Conservation (phyloP, 2,797 vertebrate genomes). For the Cynodonichthys magdalenae region DNA sequence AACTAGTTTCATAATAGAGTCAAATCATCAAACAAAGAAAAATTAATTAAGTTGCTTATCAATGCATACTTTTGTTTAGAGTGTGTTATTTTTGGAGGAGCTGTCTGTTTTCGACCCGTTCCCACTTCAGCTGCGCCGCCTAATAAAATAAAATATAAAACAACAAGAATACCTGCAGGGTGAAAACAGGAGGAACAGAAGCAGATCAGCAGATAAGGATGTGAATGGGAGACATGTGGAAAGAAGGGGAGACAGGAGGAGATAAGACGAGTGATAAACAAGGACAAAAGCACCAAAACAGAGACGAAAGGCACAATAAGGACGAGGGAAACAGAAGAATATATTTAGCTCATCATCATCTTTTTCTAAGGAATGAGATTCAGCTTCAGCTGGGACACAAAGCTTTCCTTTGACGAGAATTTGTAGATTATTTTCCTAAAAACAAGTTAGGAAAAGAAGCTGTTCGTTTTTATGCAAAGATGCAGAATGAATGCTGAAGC, state of each 20-base stretch:
- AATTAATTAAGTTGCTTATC: slow-evolving; percentile 84
- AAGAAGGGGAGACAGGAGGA: slow-evolving; percentile 40
- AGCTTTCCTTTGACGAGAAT: slow-evolving; percentile 4
- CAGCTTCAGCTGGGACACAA: slow-evolving; percentile 26
- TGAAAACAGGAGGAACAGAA: slow-evolving; percentile 45
- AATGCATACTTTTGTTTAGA: slow-evolving; percentile 70
- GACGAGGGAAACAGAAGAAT: slow-evolving; percentile 44
- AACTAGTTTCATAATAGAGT: slow-evolving; percentile 76
- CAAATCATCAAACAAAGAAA: slow-evolving; percentile 78
- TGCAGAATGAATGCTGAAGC: no score
- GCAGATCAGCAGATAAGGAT: slow-evolving; percentile 61
- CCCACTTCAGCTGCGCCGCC: slow-evolving; percentile 50
- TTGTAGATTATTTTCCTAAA: no score
- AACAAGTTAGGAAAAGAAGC: no score
- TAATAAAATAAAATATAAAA: slow-evolving; percentile 34
- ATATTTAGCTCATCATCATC: slow-evolving; percentile 56
- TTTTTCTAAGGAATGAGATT: slow-evolving; percentile 43
- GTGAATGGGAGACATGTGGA: slow-evolving; percentile 49
- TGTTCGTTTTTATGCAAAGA: no score
- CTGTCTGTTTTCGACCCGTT: slow-evolving; percentile 65
- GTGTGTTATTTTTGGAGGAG: slow-evolving; percentile 67
- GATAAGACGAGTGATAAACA: slow-evolving; percentile 62
- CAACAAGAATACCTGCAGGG: slow-evolving; percentile 54
- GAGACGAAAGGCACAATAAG: slow-evolving; percentile 33
- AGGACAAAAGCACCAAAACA: slow-evolving; percentile 59